Percentiles rank a stretch among this genome's conserved stretches.
Evolutionary conservation across 2,113 vertebrate species (phyloP).

Genomic region (Fregetta grallaria): DNA sequence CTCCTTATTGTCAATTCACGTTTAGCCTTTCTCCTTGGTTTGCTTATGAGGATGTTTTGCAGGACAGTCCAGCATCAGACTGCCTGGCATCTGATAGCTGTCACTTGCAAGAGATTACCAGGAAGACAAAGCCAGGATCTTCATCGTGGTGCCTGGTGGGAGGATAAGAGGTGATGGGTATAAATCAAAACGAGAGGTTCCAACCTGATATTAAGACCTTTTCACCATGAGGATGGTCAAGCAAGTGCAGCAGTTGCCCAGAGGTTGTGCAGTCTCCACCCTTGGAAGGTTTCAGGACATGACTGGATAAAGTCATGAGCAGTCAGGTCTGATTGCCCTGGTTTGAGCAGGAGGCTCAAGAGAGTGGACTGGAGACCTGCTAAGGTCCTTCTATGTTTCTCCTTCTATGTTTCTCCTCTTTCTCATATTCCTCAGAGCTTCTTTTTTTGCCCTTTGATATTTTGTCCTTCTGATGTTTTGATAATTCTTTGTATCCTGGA

Average conservation of each 20-base stretch:
- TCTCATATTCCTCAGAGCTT: neutral
- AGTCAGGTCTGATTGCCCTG: neutral
- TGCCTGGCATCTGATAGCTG: neutral
- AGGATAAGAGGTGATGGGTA: neutral
- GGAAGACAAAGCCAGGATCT: neutral
- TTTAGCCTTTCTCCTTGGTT: neutral
- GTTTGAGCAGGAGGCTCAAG: neutral
- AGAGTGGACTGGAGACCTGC: neutral
- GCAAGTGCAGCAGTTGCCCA: neutral
- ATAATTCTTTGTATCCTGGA: neutral
- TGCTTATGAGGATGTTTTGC: neutral
- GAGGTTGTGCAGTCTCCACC: neutral
- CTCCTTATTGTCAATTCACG: neutral
- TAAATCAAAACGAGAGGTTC: neutral
- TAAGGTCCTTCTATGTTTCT: neutral
- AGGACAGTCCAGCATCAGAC: neutral
- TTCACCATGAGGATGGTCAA: neutral
- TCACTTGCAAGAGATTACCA: neutral
- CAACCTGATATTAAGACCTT: accelerated
- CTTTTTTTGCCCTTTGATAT: neutral
- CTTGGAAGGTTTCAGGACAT: neutral
- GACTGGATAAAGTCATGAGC: neutral
- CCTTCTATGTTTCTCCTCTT: accelerated
- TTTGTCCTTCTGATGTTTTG: neutral
- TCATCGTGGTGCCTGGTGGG: neutral